phyloP scores from a whole-genome alignment of 2,113 vertebrate genomes.

The Bostrychus sinensis region DNA sequence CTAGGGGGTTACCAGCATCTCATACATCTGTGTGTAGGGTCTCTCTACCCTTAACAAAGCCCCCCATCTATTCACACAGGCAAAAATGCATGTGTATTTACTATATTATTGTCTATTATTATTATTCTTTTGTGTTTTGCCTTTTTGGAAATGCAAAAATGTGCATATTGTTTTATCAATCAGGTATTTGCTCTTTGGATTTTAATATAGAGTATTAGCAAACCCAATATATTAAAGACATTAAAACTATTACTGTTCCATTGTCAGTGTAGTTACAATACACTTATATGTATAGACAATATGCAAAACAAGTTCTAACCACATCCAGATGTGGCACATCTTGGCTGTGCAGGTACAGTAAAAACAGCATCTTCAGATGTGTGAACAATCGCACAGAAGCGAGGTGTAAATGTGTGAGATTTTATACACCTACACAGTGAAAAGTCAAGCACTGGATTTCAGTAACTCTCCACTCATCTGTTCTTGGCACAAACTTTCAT shows the following conservation, averaged over 20 bases:
- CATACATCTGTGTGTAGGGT: conserved; percentile 46
- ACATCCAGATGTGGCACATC: conserved; percentile 49
- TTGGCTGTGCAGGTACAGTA: conserved; percentile 22
- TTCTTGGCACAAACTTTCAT: conserved; percentile 22
- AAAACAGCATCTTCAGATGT: conserved; percentile 25
- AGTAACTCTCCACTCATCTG: conserved; percentile 37
- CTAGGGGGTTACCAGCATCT: conserved; percentile 58
- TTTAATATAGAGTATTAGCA: no score
- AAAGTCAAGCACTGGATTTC: conserved; percentile 15
- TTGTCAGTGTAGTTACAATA: no score
- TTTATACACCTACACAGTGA: conserved; percentile 47
- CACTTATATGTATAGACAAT: not conserved
- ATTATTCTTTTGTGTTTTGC: no score
- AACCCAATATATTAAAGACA: no score
- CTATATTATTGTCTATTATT: no score
- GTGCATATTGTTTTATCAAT: no score
- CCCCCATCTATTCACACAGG: conserved; percentile 41
- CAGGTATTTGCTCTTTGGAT: no score
- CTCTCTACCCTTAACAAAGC: conserved; percentile 52
- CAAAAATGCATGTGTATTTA: conserved; percentile 27
- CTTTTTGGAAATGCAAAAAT: no score
- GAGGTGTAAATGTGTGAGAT: conserved; percentile 13
- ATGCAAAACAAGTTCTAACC: conserved; percentile 30
- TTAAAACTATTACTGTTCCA: no score
- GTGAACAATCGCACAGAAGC: conserved; percentile 11